Base-by-base conservation (phyloP, 2,113 vertebrate species). In the Sphyrna mokarran region DNA sequence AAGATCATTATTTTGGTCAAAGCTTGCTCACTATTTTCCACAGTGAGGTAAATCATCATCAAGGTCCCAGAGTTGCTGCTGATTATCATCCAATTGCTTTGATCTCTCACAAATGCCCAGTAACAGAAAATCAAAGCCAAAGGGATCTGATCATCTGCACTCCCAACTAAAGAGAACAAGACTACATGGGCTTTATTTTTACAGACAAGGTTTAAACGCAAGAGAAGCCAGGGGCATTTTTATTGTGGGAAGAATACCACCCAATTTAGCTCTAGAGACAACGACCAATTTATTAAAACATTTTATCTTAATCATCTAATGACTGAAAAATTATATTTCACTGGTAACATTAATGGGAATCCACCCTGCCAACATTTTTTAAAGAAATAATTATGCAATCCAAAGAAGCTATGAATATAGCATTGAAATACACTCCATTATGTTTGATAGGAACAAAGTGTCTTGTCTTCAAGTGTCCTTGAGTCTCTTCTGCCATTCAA, bases 121-220 rank as follows among this genome's bases (percentile, higher is more conserved):
- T 26, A 43, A 63, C 58, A 91, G 85, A 87, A 94, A 48, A 70
- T 94, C n/a, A 94, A 94, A 72, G 22, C 37, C n/a, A 14, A 94
- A 69, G 66, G 20, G 18, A 94, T 29, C 9, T 43, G 66, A 94
- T 94, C n/a, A 70, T 40, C 37, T 43, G 58, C 90, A 93, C 5
- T 93, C 58, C 63, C 66, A 66, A 66, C 5, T 37, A 93, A 93
- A 68, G 40, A 94, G 90, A 40, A 94, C 10, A 90, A 33, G 33
- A 29, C 18, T 43, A 94, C 91, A 43, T 70, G 26, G 7, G 2
- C 18, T 69, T 68, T 18, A 40, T 40, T 69, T 43, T 69, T 22
- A 23, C 63, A 66, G 2, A 37, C 16, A 37, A 18, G 33, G 33
- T 0, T 70, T 23, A 94, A 33, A 70, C 40, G 9, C 40, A 43